Conservation (phyloP, 2,888 invertebrate genomes). For the Ecdyonurus torrentis region DNA sequence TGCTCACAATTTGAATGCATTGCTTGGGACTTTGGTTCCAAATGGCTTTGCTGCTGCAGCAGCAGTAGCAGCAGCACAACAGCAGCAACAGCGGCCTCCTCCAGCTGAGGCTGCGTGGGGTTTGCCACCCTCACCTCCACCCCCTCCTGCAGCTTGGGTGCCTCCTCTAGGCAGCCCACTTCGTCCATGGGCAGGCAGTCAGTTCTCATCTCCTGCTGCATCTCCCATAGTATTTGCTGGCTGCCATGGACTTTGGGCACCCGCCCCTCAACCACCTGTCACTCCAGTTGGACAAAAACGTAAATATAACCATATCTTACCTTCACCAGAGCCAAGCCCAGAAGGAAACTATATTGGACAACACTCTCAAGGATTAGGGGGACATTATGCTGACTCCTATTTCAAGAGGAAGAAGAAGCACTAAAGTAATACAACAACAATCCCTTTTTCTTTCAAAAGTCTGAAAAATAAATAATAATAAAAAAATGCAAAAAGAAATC, state of each 20-base stretch:
- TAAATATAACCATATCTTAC: constrained; percentile 26
- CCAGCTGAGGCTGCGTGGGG: neutral
- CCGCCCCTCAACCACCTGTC: constrained; percentile 11
- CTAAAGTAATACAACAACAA: too few relatives aligned
- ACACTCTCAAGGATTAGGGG: constrained; percentile 34
- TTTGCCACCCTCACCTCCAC: neutral
- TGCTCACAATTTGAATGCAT: constrained; percentile 22
- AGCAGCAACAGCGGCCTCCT: neutral
- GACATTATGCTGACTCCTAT: constrained; percentile 33
- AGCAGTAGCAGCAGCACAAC: neutral
- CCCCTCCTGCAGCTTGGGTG: neutral
- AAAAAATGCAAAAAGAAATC: too few relatives aligned
- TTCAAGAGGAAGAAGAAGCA: constrained; percentile 26
- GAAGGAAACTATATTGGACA: constrained; percentile 32
- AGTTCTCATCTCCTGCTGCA: neutral
- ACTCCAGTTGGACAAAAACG: constrained; percentile 26
- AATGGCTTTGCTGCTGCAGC: neutral
- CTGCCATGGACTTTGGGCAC: neutral
- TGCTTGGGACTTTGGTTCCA: constrained; percentile 18
- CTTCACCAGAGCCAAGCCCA: constrained; percentile 30
- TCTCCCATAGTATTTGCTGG: constrained; percentile 1
- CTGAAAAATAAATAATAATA: too few relatives aligned
- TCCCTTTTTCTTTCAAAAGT: neutral
- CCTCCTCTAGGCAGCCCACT: constrained; percentile 2
- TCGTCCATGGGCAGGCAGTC: constrained; percentile 2